phyloP scores from a whole-genome alignment of 2,888 invertebrate genomes.

The Bombyx huttoni region DNA sequence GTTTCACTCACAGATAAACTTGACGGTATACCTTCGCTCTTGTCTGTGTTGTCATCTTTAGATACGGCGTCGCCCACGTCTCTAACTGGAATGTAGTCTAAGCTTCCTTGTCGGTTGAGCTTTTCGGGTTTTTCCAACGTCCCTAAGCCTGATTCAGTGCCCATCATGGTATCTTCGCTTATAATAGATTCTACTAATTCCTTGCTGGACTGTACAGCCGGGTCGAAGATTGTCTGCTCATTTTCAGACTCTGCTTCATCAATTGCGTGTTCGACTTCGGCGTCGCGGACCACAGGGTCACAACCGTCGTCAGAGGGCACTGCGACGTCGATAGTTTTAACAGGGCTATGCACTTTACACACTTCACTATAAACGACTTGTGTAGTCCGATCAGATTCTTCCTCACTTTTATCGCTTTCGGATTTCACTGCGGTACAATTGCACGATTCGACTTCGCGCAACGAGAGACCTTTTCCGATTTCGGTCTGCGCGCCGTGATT shows the following conservation, averaged over 20 bases:
- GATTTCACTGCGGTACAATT: constrained; percentile 29
- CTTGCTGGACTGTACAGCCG: constrained; percentile 18
- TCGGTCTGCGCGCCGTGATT: constrained; percentile 64
- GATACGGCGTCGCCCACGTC: constrained; percentile 52
- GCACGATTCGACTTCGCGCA: constrained; percentile 57
- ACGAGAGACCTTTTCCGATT: constrained; percentile 53
- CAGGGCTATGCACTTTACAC: constrained; percentile 74
- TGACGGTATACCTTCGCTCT: constrained; percentile 63
- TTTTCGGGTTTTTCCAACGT: constrained; percentile 49
- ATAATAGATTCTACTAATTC: constrained; percentile 44
- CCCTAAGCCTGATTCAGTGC: constrained; percentile 54
- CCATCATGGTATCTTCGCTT: constrained; percentile 40
- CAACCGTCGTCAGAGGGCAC: constrained; percentile 39
- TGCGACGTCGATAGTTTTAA: constrained; percentile 37
- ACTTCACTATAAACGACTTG: constrained; percentile 74
- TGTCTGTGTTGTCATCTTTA: constrained; percentile 60
- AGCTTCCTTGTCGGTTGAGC: constrained; percentile 52
- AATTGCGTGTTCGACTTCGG: constrained; percentile 39
- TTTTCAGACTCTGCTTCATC: constrained; percentile 27
- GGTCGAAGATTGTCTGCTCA: constrained; percentile 22
- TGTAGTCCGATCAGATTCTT: constrained; percentile 34
- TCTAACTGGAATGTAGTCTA: constrained; percentile 65
- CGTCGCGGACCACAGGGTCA: constrained; percentile 42
- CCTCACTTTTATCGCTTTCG: constrained; percentile 14
- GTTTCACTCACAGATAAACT: constrained; percentile 63